Evolutionary conservation across 1,140 invertebrate genomes (phyloP).

Genomic region (Whitmania pigra): DNA sequence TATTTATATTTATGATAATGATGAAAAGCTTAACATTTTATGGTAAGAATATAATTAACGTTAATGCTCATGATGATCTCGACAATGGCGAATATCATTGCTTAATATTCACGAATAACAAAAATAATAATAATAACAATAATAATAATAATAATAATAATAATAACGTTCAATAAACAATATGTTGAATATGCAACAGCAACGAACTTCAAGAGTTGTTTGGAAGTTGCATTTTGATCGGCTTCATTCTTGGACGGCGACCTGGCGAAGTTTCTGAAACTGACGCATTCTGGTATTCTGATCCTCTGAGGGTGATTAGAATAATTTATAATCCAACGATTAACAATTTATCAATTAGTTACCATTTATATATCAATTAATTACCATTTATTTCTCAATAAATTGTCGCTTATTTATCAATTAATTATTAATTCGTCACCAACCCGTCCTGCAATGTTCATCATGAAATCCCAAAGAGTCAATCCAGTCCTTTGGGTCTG

Average conservation of each 20-base stretch:
- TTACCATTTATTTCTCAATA: conserved; percentile 3
- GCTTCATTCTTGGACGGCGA: background rate
- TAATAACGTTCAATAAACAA: background rate
- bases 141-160: conserved; percentile 11
- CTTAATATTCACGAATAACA: background rate
- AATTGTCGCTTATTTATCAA: conserved; percentile 6
- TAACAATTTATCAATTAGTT: background rate
- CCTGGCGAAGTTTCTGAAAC: conserved; percentile 16
- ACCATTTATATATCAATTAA: background rate
- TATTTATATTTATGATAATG: too few relatives aligned
- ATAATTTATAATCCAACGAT: background rate
- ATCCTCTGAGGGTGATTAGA: background rate
- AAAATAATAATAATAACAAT: background rate
- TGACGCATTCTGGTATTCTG: conserved; percentile 16
- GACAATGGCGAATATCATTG: background rate
- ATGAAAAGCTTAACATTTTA: background rate
- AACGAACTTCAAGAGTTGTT: background rate
- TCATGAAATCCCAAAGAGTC: conserved; percentile 7
- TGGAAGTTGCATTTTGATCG: background rate
- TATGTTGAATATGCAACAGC: background rate
- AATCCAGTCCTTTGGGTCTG: background rate
- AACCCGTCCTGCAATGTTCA: background rate
- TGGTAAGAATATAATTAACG: background rate
- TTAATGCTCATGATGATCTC: too few relatives aligned
- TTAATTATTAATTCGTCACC: background rate